Base-by-base conservation (phyloP, 2,888 invertebrate genomes). In the Drosophila differens region DNA sequence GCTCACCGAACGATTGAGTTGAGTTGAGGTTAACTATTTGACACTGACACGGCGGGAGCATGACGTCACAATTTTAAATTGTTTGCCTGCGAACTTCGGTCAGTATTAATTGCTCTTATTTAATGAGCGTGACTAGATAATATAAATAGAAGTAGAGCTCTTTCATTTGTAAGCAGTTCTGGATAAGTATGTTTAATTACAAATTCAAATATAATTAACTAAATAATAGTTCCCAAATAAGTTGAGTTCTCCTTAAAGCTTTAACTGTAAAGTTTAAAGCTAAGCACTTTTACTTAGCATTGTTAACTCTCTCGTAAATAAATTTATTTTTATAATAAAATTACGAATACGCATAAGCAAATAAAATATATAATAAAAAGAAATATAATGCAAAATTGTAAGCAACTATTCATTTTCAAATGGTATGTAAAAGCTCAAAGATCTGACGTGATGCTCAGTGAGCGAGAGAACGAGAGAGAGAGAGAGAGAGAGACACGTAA, bases 51-150 rank as follows among this genome's bases (percentile, higher is more conserved):
- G 35, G 32, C 25, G 51, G 19, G 19, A 19, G 33, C 39, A 37
- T 70, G 76, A 70, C 81, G 81, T 78, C 77, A 81, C 63, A 66
- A 32, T 30, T 47, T 49, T 22, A 54, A 68, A 47, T 47, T 22
- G 12, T 19, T 19, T 39, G 35, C 19, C 6, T 59, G 22, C 30
- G 12, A 28, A 44, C n/a, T 37, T 54, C 25, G 35, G 25, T 37
- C 35, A 28, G 28, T 14, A 55, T 14, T 47, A 47, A 47, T 25
- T 28, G 19, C 39, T 28, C n/a, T 14, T n/a, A 57, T 28, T 39
- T n/a, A 28, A 5, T 30, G 9, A 55, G 25, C 33, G 25, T 37
- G 12, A 28, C 37, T 37, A 37, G 19, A 37, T 55, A 54, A 35
- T 35, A 54, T 6, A 35, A 16, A 35, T 54, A 35, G 7, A 55